These are phyloP conservation scores for Choristoneura rosaceana DNA, from an alignment of 2,888 invertebrate species.

Conservation along the genomic window DNA sequence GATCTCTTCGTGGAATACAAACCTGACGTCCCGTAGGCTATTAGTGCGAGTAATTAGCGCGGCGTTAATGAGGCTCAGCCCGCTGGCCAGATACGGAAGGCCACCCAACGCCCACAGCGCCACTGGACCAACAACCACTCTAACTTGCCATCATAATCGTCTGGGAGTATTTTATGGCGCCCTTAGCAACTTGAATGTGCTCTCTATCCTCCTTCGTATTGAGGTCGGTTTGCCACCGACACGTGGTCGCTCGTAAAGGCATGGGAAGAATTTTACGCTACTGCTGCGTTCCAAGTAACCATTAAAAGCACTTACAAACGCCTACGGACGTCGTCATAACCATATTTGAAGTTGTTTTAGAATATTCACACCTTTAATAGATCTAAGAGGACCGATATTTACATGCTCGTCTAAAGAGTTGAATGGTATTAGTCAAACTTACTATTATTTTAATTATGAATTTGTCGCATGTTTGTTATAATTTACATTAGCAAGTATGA, in stretches of 20 bases:
- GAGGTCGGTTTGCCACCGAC: slow-evolving; percentile 60
- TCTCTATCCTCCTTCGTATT: slow-evolving; percentile 64
- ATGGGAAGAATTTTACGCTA: slow-evolving; percentile 56
- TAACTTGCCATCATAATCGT: slow-evolving; percentile 63
- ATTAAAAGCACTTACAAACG: slow-evolving; percentile 41
- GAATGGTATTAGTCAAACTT: background rate
- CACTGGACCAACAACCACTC: slow-evolving; percentile 55
- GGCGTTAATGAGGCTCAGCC: slow-evolving; percentile 77
- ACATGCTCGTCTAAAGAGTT: slow-evolving; percentile 18
- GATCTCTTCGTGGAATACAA: slow-evolving; percentile 79
- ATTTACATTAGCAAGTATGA: slow-evolving; percentile 7
- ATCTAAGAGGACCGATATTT: slow-evolving; percentile 32
- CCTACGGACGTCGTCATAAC: slow-evolving; percentile 27
- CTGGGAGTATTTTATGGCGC: slow-evolving; percentile 63
- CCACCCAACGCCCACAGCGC: slow-evolving; percentile 47
- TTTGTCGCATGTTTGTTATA: background rate
- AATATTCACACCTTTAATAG: slow-evolving; percentile 38
- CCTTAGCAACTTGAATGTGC: slow-evolving; percentile 55
- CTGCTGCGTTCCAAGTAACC: slow-evolving; percentile 50
- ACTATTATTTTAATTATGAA: background rate
- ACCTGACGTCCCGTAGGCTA: slow-evolving; percentile 70
- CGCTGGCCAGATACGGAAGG: slow-evolving; percentile 63
- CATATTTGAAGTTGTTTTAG: slow-evolving; percentile 38
- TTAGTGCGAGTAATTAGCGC: slow-evolving; percentile 80
- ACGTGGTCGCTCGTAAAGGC: slow-evolving; percentile 45